Percentiles rank a stretch among this genome's conserved stretches.
phyloP scores from a whole-genome alignment of 2,797 vertebrate genomes.

The Sebastes hopkinsi region DNA sequence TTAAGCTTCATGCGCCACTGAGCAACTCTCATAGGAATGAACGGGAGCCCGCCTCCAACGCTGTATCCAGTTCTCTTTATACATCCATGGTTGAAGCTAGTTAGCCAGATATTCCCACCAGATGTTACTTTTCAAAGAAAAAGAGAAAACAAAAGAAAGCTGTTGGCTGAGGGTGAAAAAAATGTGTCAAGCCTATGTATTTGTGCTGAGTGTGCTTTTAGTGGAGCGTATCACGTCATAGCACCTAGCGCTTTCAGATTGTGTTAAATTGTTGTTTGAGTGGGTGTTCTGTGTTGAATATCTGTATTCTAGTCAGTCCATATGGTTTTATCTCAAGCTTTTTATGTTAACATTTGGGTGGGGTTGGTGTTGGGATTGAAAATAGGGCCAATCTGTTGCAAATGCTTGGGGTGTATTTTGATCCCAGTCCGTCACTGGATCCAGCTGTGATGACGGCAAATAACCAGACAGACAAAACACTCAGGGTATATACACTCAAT shows the following conservation, averaged over 20 bases:
- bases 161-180: neutral
- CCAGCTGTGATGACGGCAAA: neutral
- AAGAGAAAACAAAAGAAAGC: neutral
- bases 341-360: neutral
- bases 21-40: no score
- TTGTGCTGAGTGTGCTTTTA: neutral
- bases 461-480: neutral
- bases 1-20: no score
- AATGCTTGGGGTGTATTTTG: neutral
- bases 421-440: neutral
- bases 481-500: neutral
- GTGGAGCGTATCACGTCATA: neutral
- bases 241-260: neutral
- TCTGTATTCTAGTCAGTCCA: neutral
- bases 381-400: neutral
- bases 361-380: neutral
- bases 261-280: neutral
- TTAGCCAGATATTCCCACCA: neutral
- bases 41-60: no score
- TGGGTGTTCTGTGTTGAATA: neutral
- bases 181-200: neutral
- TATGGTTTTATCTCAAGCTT: neutral
- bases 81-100: neutral
- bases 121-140: neutral
- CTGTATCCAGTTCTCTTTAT: no score